Evolutionary conservation across 2,797 vertebrate species (phyloP), one percentile per base, ranked within the genome.

Genomic region (Poeciliopsis paucimaculata): DNA sequence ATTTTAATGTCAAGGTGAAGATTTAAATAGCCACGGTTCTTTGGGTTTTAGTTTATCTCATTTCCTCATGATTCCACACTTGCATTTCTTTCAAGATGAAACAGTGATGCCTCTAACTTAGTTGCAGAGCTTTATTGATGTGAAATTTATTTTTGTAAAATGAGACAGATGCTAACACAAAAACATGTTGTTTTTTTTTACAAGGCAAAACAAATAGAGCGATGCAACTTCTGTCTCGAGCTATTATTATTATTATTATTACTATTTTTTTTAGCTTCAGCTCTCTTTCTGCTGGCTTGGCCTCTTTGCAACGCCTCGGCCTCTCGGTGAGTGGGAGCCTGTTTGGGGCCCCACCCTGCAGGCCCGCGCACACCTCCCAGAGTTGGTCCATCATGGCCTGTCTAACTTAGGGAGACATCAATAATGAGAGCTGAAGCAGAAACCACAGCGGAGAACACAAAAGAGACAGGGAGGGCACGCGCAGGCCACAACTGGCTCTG

Each of bases 361-460:
- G 84, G 75, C 80, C 77, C 51, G 81, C 51, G 81, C 86, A 90
- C 90, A 89, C 90, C 91, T 88, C 91, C 89, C 86, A 84, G 87
- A 88, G 76, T 78, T 13, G 3, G 79, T 90, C 88, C 84, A 87
- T 84, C 88, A 83, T 88, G 84, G 90, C 82, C 83, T 86, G 90
- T 86, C 87, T 87, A 89, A 91, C 84, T 89, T 86, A 88, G 86
- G 80, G 71, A 89, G 89, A 91, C 90, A 87, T 94, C 92, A 92
- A 92, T 92, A 94, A 92, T 79, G 90, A 85, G 89, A 94, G 90
- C 89, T 90, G 90, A 92, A 92, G 91, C 89, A 93, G 90, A 95
- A 94, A 94, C 92, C 89, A 92, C 93, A 93, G 84, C 6, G 76
- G 77, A 90, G 86, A 85, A 89, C 87, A 91, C 85, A 93, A 88